Evolutionary conservation across 2,113 vertebrate species (phyloP).

Genomic region (rabbit (Oryctolagus cuniculus)): mOryCun1.1 NC_091435.1:106079001-106079500

Average conservation of each 20-base stretch:
- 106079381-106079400: neutral
- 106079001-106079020: neutral
- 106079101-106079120: conserved; percentile 63
- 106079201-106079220: conserved; percentile 55
- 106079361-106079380: neutral
- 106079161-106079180: neutral
- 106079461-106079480: neutral
- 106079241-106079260: neutral
- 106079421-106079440: neutral
- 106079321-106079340: neutral
- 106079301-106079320: neutral
- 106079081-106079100: conserved; percentile 17
- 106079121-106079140: conserved; percentile 45
- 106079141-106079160: neutral
- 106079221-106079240: conserved; percentile 46
- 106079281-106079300: conserved; percentile 14
- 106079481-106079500: neutral
- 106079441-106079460: neutral
- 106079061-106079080: conserved; percentile 13
- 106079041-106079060: neutral
- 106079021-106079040: conserved; percentile 22
- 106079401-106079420: neutral
- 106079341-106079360: neutral
- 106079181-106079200: conserved; percentile 12
- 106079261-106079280: neutral